A percentile compares a stretch with the other conserved stretches of the same genome.
These are phyloP conservation scores for Lampris incognitus DNA, from an alignment of 2,113 vertebrate species.

Conservation along the genomic window DNA sequence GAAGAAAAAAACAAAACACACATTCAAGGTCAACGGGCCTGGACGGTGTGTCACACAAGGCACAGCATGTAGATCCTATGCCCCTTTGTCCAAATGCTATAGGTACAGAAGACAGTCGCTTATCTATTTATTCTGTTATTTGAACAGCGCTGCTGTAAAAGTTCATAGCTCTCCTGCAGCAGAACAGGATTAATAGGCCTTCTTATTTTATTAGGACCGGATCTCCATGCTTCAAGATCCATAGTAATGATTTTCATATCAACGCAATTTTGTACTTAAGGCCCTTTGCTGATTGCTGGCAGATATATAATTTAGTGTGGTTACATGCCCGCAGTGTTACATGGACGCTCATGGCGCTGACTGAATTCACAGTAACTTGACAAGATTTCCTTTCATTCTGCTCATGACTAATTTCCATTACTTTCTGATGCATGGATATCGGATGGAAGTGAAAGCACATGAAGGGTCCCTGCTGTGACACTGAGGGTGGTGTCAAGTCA, in stretches of 20 bases:
- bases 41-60: constrained; percentile 2
- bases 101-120: neutral
- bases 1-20: constrained; percentile 17
- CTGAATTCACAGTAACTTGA: constrained; percentile 29
- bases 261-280: constrained; percentile 63
- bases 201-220: constrained; percentile 68
- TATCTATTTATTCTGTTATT: neutral
- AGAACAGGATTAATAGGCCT: constrained; percentile 53
- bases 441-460: constrained; percentile 33
- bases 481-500: neutral
- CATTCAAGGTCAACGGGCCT: constrained; percentile 62
- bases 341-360: constrained; percentile 34
- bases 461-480: constrained; percentile 7
- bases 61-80: neutral
- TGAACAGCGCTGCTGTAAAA: neutral
- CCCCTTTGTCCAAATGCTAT: neutral
- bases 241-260: constrained; percentile 73
- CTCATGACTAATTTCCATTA: constrained; percentile 36
- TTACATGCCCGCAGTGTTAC: constrained; percentile 38
- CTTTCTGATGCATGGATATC: constrained; percentile 48
- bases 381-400: constrained; percentile 34
- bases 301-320: constrained; percentile 47
- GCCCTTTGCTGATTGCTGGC: constrained; percentile 50
- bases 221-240: constrained; percentile 51
- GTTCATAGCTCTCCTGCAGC: constrained; percentile 1